Conservation (phyloP, 2,113 vertebrate species). For the Hippocampus guttulatus region DNA sequence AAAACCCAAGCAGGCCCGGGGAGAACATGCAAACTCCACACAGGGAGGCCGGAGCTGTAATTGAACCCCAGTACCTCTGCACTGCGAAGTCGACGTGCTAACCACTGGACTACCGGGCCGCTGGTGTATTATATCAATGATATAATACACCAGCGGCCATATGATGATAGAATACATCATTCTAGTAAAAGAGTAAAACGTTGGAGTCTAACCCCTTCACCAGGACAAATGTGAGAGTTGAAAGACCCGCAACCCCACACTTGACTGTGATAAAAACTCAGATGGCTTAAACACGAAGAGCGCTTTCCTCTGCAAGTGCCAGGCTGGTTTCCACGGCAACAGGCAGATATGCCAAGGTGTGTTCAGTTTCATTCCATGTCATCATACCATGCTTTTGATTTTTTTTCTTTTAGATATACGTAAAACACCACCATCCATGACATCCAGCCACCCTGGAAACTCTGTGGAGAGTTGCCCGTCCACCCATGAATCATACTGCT, state of each 20-base stretch:
- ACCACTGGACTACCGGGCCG: too few species aligned
- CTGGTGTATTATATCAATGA: too few species aligned
- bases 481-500: conserved; percentile 79
- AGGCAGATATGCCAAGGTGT: conserved; percentile 63
- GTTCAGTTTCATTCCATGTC: background rate
- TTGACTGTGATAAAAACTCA: conserved; percentile 52
- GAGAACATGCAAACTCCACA: too few species aligned
- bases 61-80: too few species aligned
- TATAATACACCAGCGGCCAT: too few species aligned
- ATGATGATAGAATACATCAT: too few species aligned
- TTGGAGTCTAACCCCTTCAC: too few species aligned
- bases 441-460: conserved; percentile 42
- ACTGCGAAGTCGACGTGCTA: too few species aligned
- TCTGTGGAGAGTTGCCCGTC: conserved; percentile 71
- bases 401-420: conserved; percentile 24
- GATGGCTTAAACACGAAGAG: conserved; percentile 74
- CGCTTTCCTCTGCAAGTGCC: conserved; percentile 67
- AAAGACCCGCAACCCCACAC: background rate
- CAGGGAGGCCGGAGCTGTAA: too few species aligned
- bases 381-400: background rate
- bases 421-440: conserved; percentile 16
- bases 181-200: background rate
- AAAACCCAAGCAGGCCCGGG: too few species aligned
- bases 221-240: background rate
- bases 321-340: conserved; percentile 47